Evolutionary conservation across 1,140 invertebrate species (phyloP).

Genomic region (Trichonephila inaurata): DNA sequence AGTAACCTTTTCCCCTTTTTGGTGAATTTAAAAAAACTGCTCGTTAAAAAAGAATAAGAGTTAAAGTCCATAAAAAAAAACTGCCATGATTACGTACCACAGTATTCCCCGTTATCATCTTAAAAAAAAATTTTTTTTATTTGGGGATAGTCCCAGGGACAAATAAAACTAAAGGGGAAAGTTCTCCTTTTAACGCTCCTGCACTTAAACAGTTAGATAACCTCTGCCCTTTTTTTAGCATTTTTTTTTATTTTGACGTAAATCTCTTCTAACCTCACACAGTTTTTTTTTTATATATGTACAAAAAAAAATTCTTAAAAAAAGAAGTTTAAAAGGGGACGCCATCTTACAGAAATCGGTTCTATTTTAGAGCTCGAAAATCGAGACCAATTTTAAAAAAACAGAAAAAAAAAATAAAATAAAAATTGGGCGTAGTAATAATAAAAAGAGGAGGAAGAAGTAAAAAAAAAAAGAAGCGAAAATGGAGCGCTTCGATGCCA

Average conservation of each 20-base stretch:
- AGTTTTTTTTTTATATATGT: neutral
- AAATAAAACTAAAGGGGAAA: slow-evolving; percentile 10
- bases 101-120: slow-evolving; percentile 14
- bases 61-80: neutral
- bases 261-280: slow-evolving; percentile 1
- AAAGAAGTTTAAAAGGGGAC: slow-evolving; percentile 56
- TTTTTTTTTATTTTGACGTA: neutral
- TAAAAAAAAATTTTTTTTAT: slow-evolving; percentile 56
- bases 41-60: neutral
- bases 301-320: neutral
- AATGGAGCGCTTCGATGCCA: neutral
- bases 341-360: slow-evolving; percentile 55
- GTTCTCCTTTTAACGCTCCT: slow-evolving; percentile 19
- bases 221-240: neutral
- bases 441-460: neutral
- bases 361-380: slow-evolving; percentile 60
- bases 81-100: neutral
- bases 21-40: neutral
- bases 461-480: neutral
- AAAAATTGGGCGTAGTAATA: neutral
- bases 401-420: neutral
- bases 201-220: slow-evolving; percentile 30
- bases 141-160: slow-evolving; percentile 23
- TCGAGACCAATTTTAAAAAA: slow-evolving; percentile 47
- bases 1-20: neutral